These are phyloP conservation scores for Chymomyza caudatula DNA, from an alignment of 2,888 invertebrate genomes.

Conservation along the genomic window DNA sequence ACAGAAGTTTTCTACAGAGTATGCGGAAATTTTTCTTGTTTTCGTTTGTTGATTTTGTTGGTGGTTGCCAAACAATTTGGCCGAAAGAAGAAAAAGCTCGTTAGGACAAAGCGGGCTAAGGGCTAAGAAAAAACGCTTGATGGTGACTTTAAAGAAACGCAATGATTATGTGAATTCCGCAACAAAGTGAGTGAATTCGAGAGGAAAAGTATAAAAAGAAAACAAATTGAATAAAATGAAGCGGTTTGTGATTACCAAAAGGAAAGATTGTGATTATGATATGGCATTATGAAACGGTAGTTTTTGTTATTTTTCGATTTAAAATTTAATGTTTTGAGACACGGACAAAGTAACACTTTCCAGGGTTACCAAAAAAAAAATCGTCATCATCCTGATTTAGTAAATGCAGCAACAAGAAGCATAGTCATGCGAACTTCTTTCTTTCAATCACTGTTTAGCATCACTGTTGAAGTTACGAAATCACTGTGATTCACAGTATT, in stretches of 20 bases:
- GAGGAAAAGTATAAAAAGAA: no score
- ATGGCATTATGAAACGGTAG: neutral
- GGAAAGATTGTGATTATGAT: neutral
- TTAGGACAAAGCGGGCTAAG: constrained; percentile 32
- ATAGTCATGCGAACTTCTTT: no score
- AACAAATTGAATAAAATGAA: neutral
- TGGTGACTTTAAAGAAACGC: neutral
- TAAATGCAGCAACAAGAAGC: no score
- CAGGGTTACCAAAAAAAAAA: neutral
- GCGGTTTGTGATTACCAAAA: neutral
- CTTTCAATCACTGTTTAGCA: no score
- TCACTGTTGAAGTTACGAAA: no score
- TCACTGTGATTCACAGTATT: no score
- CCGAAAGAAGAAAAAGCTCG: constrained; percentile 37
- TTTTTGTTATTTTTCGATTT: neutral
- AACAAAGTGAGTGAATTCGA: neutral
- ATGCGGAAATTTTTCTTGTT: constrained; percentile 1
- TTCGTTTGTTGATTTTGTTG: neutral
- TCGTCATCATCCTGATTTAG: no score
- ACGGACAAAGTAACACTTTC: neutral
- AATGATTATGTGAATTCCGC: neutral
- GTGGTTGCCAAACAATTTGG: neutral
- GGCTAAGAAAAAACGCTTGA: neutral
- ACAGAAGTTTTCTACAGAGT: neutral
- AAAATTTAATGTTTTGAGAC: neutral